Evolutionary conservation across 2,888 invertebrate genomes (phyloP).

Genomic region (Thymelicus acteon): DNA sequence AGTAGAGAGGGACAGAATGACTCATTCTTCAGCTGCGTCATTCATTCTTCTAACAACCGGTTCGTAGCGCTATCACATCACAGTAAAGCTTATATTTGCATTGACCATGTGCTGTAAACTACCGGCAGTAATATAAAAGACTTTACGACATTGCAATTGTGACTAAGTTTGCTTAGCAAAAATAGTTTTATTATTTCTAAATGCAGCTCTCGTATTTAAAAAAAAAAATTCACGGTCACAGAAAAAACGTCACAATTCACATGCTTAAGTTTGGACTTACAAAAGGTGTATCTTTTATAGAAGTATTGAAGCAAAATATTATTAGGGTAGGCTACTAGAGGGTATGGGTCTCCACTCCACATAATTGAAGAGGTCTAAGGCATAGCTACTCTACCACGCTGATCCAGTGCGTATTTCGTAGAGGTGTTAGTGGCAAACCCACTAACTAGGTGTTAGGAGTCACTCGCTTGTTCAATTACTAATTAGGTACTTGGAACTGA

Average conservation of each 20-base stretch:
- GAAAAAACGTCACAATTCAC: not conserved
- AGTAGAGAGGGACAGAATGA: conserved; percentile 64
- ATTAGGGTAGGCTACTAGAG: too few species aligned
- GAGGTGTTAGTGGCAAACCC: too few species aligned
- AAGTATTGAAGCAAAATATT: too few species aligned
- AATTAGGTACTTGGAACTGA: too few species aligned
- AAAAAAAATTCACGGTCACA: not conserved
- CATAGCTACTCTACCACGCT: too few species aligned
- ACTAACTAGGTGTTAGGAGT: too few species aligned
- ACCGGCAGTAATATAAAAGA: not conserved
- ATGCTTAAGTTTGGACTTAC: not conserved
- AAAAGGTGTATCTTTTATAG: too few species aligned
- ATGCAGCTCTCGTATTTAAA: not conserved
- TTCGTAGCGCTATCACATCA: conserved; percentile 28
- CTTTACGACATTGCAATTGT: conserved; percentile 10
- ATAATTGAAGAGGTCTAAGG: too few species aligned
- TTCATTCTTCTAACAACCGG: conserved; percentile 26
- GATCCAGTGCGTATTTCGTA: too few species aligned
- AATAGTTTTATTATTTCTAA: not conserved
- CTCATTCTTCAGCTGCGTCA: conserved; percentile 62
- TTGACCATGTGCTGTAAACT: conserved; percentile 1
- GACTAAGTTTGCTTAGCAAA: not conserved
- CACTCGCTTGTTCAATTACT: too few species aligned
- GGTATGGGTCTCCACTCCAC: too few species aligned
- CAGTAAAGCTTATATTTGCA: conserved; percentile 32